Base-by-base conservation (phyloP, 37 sponge, comb jelly and placozoan species). In the Trichoplax adhaerens region DNA sequence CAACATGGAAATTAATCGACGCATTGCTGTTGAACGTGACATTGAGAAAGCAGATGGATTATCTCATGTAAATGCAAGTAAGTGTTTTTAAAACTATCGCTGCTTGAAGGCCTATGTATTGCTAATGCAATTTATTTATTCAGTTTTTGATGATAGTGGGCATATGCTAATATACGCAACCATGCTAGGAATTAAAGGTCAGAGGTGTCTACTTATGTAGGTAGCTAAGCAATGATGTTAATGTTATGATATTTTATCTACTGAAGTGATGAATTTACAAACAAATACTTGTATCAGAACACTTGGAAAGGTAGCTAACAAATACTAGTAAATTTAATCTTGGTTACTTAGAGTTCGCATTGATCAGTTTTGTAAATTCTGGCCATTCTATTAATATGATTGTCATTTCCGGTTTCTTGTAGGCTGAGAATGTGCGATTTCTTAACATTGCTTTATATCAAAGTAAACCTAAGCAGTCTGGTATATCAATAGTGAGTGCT, bases 181-280 rank as follows among this genome's bases (percentile, higher is more conserved):
- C 29, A 76, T 95, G 79, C 77, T 95, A 48, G 97, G 97, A 55
- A 81, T 95, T 55, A 95, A 95, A 85, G 84, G 88, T 87, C 57
- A 68, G 60, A 50, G 29, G 29, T 29, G 29, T 29, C 29, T 29
- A 1, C 59, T 73, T 54, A 64, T 72, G 50, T 68, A 50, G 70
- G 64, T 69, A 29, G 29, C 29, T 29, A 29, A 29, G 29, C 29
- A 29, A 29, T 29, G 29, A 29, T 29, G 29, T 55, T 64, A 50
- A 62, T 72, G n/a, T 4, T 61, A 52, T 72, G 56, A 61, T 72
- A 12, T 2, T 50, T 72, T 46, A 58, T 5, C 53, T 29, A 29
- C 29, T 29, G 29, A 29, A 89, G 86, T 93, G 7, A 74, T 88
- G 57, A 88, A 93, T 61, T 66, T 93, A 0, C n/a, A 62, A 55